Base-by-base conservation (phyloP, 2,888 invertebrate genomes). In the Chymomyza fuscimana region DNA sequence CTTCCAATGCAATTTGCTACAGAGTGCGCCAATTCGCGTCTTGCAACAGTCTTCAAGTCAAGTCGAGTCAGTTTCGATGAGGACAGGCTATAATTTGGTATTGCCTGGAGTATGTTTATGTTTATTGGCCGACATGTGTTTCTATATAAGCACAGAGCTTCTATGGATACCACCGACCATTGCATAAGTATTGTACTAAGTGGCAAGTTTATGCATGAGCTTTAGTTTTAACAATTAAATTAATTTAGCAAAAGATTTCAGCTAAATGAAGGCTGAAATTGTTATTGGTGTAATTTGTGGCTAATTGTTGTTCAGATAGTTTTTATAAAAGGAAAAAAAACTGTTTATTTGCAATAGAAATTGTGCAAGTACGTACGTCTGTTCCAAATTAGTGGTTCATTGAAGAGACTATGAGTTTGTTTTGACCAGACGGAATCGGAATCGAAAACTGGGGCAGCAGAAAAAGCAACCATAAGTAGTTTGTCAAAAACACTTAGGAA, bases 231-330 rank as follows among this genome's bases (percentile, higher is more conserved):
- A 25, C 58, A 58, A 58, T 58, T 58, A 58, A 58, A 22, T 12
- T 58, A 12, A 58, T 58, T 58, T 85, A 85, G 83, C 87, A 74
- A 79, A 69, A 75, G 76, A 54, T 22, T 54, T 19, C 9, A 54
- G 22, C 54, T 9, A 54, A 54, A 54, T 10, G 54, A 54, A 4
- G 19, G 5, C n/a, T 19, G 12, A 54, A 5, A 54, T 54, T 0
- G 22, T 58, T 58, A 58, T 46, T 46, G 10, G 12, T 12, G 12
- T 12, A 12, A 46, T 46, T 46, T 46, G 10, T 46, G 12, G 40
- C 40, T 46, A 46, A 46, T 46, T 32, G 32, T 32, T 32, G 32
- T 9, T 32, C 7, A 32, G 32, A 32, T 32, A 7, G 40, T 46
- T 12, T 46, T 46, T 12, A 12, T 12, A 7, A 4, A 46, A 40